Evolutionary conservation across 2,888 invertebrate genomes (phyloP).

Genomic region (Harmothoe impar): DNA sequence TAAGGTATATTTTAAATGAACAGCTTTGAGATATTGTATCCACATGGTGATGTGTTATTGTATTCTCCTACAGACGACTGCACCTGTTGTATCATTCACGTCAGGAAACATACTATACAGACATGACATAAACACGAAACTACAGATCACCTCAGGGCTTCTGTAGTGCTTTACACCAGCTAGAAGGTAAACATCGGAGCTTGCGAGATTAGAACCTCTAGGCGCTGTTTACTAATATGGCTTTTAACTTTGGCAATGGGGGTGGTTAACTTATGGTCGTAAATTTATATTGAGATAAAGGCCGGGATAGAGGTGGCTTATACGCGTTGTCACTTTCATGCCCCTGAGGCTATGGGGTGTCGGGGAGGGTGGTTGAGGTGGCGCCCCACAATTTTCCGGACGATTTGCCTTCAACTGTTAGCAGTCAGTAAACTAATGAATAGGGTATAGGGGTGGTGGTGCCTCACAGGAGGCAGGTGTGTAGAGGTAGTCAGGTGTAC

Average conservation of each 20-base stretch:
- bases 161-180: no score
- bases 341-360: background rate
- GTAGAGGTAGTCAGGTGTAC: background rate
- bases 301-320: background rate
- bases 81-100: no score
- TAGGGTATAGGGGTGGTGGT: background rate
- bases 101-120: no score
- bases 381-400: constrained; percentile 39
- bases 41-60: no score
- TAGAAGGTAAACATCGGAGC: no score
- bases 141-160: no score
- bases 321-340: background rate
- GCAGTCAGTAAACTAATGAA: constrained; percentile 39
- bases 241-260: background rate
- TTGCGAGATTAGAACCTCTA: background rate
- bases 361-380: background rate
- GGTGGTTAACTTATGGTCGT: background rate
- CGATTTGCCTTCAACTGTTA: constrained; percentile 19
- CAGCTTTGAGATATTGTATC: no score
- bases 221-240: background rate
- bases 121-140: no score
- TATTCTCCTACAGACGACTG: no score
- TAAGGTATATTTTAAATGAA: no score
- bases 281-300: constrained; percentile 22
- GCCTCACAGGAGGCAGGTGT: constrained; percentile 9